These are phyloP conservation scores for Fistularia tabacaria DNA, from an alignment of 2,797 vertebrate genomes.

Conservation along the genomic window DNA sequence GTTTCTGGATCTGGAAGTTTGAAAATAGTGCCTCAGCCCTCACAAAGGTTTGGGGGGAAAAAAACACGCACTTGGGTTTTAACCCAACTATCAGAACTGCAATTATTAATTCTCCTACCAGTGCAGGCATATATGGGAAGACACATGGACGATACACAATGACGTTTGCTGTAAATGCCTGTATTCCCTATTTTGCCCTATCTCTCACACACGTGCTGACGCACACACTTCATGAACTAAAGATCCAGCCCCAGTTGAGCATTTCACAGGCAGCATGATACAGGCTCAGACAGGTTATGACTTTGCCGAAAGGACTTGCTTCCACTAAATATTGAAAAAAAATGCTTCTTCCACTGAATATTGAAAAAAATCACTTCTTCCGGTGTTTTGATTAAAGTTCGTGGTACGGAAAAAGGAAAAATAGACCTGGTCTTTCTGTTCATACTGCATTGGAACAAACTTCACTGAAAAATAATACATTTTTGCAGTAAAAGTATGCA, in stretches of 20 bases:
- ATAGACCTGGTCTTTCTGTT: not conserved
- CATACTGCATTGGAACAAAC: no score
- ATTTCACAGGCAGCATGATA: slow-evolving; percentile 12
- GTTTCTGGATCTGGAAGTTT: no score
- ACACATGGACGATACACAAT: no score
- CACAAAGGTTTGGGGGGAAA: no score
- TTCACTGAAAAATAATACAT: not conserved
- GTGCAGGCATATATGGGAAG: no score
- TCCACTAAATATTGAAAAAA: slow-evolving; percentile 18
- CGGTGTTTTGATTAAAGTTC: not conserved
- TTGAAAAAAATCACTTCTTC: slow-evolving; percentile 7
- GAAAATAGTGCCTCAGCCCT: no score
- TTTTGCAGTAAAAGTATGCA: not conserved
- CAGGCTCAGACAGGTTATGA: slow-evolving; percentile 55
- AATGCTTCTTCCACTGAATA: slow-evolving; percentile 19
- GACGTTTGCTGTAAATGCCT: no score
- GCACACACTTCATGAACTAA: not conserved
- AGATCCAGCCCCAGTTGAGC: not conserved
- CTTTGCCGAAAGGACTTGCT: slow-evolving; percentile 25
- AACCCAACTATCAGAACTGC: no score
- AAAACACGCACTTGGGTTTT: no score
- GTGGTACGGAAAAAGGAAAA: slow-evolving; percentile 3
- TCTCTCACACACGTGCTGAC: no score
- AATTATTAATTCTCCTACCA: no score
- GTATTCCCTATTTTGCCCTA: no score